Evolutionary conservation across 1,140 invertebrate genomes (phyloP).

Genomic region (Radopholus similis): DNA sequence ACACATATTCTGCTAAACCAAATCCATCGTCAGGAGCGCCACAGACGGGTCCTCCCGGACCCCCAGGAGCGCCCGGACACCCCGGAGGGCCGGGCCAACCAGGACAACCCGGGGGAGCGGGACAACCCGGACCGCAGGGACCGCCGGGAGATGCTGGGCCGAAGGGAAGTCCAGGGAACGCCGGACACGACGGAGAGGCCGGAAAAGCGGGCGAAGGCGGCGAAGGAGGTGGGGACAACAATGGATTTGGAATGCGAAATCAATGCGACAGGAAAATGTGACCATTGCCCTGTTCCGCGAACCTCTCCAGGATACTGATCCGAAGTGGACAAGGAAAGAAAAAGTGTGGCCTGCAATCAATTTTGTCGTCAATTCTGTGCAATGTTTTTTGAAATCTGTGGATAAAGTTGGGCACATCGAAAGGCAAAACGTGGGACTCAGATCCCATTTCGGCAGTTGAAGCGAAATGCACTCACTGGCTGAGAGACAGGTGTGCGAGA

Average conservation of each 20-base stretch:
- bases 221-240: too few species aligned
- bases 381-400: too few species aligned
- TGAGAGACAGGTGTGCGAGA: too few species aligned
- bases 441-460: too few species aligned
- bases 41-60: neutral
- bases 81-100: slow-evolving; percentile 26
- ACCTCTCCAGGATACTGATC: slow-evolving; percentile 24
- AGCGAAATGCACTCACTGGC: too few species aligned
- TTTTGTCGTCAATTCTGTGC: too few species aligned
- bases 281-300: slow-evolving; percentile 35
- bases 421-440: too few species aligned
- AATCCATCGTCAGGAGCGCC: neutral
- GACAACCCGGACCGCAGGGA: slow-evolving; percentile 20
- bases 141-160: slow-evolving; percentile 8
- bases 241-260: too few species aligned
- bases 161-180: neutral
- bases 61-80: slow-evolving; percentile 21
- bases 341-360: too few species aligned
- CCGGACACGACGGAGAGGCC: neutral
- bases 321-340: neutral
- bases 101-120: too few species aligned
- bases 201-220: slow-evolving; percentile 22
- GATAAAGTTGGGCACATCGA: too few species aligned
- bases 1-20: neutral
- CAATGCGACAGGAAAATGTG: too few species aligned